Conservation (phyloP, 2,797 vertebrate species). For the Takifugu rubripes region DNA sequence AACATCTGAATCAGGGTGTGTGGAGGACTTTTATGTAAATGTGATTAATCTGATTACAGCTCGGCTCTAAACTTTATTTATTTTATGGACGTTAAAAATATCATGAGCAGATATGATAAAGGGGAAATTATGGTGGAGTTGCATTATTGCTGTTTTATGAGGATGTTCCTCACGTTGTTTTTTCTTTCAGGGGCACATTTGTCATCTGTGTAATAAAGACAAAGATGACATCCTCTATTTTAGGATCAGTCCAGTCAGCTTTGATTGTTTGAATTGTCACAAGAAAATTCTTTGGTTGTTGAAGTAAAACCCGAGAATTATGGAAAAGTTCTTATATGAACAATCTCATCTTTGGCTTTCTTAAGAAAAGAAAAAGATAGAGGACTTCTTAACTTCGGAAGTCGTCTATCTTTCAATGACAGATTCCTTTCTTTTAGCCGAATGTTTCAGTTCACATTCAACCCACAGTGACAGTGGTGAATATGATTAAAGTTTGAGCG, state of each 20-base stretch:
- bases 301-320: too few species aligned
- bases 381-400: too few species aligned
- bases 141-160: slow-evolving; percentile 71
- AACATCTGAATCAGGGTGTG: slow-evolving; percentile 73
- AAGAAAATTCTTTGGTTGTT: too few species aligned
- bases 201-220: slow-evolving; percentile 19
- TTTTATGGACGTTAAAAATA: slow-evolving; percentile 80
- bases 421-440: too few species aligned
- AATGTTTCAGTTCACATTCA: too few species aligned
- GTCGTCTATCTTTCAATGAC: too few species aligned
- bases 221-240: slow-evolving; percentile 26
- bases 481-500: too few species aligned
- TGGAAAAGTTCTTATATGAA: too few species aligned
- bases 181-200: slow-evolving; percentile 34
- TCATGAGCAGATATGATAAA: slow-evolving; percentile 73
- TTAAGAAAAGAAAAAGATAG: too few species aligned
- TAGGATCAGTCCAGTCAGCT: slow-evolving; percentile 18
- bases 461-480: too few species aligned
- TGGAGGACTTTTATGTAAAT: slow-evolving; percentile 81
- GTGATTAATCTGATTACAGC: slow-evolving; percentile 78
- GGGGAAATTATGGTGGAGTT: slow-evolving; percentile 64
- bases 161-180: slow-evolving; percentile 70
- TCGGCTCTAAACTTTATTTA: slow-evolving; percentile 75
- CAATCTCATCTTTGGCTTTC: too few species aligned
- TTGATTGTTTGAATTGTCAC: slow-evolving; percentile 4